Percentiles rank a stretch among this genome's conserved stretches.
These are phyloP conservation scores for Gymnogyps californianus DNA, from an alignment of 2,113 vertebrate species.

Conservation along the genomic window DNA sequence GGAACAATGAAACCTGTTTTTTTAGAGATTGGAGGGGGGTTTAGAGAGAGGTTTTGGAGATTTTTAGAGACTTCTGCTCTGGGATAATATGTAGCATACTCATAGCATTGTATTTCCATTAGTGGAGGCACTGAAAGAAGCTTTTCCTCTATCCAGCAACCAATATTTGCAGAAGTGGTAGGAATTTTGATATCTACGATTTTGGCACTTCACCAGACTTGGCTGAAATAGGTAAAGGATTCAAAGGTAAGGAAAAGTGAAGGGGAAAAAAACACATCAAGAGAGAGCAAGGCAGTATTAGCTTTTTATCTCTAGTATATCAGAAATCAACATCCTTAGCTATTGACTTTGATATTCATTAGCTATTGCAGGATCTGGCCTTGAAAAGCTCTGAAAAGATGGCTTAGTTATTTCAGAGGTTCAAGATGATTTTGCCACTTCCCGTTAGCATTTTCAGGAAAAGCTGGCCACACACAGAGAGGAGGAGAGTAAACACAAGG, in stretches of 20 bases:
- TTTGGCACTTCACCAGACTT: background rate
- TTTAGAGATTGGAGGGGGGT: background rate
- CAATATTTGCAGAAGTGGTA: background rate
- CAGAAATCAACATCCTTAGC: background rate
- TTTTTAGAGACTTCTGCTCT: background rate
- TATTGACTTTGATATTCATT: background rate
- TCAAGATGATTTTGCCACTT: background rate
- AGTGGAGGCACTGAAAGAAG: background rate
- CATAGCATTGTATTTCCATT: background rate
- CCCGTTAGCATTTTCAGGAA: background rate
- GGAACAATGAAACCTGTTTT: background rate
- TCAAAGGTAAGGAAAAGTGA: background rate
- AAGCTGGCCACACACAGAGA: background rate
- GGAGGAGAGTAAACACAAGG: constrained; percentile 16
- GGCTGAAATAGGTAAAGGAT: background rate
- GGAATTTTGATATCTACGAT: background rate
- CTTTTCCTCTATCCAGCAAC: background rate
- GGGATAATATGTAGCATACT: background rate
- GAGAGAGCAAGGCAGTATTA: background rate
- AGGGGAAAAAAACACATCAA: background rate
- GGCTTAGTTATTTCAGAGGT: background rate
- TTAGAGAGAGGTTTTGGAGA: background rate
- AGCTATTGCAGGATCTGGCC: background rate
- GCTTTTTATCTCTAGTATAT: background rate
- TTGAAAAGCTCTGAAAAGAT: background rate